Evolutionary conservation across 2,113 vertebrate genomes (phyloP), one percentile per base, ranked within the genome.

Genomic region (Crocuta crocuta): DNA sequence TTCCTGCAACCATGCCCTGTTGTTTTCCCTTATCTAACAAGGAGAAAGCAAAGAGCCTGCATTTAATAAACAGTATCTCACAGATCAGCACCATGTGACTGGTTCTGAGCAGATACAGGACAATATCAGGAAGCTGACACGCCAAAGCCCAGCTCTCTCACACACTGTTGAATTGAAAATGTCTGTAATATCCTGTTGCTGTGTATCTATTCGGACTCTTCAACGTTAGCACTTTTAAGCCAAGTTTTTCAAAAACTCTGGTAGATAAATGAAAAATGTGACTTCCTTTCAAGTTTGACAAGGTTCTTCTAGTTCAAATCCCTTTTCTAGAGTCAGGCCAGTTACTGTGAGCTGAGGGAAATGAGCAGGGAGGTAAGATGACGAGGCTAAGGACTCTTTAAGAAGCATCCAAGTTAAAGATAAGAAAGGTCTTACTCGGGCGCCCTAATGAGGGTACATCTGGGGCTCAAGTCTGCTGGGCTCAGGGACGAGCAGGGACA

Each of bases 281-380:
- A 21, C 23, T 92, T 89, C 53, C 31, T 35, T 53, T 28, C 39
- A 26, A 85, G 35, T 92, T 70, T 55, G 81, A 13, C 3, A 89
- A 94, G 55, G 79, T 73, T 74, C 82, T 86, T 95, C 93, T 66
- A 86, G 39, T 93, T 97, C 76, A 61, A 80, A 87, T 63, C 10
- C 3, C 7, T 28, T 88, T 89, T n/a, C 68, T 66, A 63, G 17
- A 61, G 23, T 79, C 63, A 89, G 48, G 33, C 10, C 23, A 23
- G 74, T 23, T 12, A 3, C 50, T 10, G 11, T 28, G 78, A 95
- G 48, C 6, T 23, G 12, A 93, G 28, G 83, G 12, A 39, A 23
- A 33, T 7, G 24, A 15, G 23, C n/a, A 8, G 63, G 10, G 65
- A 53, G 16, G 23, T 4, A 28, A 45, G 24, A 35, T 16, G 66